Base-by-base conservation (phyloP, 1,140 invertebrate genomes). In the Drosophila quadrilineata region DNA sequence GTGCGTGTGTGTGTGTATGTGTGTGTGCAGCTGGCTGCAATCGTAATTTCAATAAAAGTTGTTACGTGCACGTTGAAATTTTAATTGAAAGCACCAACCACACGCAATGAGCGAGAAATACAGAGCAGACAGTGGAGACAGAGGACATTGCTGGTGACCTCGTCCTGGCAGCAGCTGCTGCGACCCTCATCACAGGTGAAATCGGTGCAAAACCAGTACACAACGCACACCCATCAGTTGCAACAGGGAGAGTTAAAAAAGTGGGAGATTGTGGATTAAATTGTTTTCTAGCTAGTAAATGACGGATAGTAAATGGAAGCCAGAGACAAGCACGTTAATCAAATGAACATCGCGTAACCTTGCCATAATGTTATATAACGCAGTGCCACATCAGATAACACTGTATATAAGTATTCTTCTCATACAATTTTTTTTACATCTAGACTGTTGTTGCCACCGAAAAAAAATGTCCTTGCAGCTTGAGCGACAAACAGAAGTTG, bases 41-140 rank as follows among this genome's bases (percentile, higher is more conserved):
- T 71, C 74, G 79, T 85, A 75, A 84, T 84, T 84, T 84, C 80
- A 85, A 84, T 84, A 84, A 84, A 84, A 84, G 62, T 84, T 85
- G 79, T 85, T 85, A 79, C 74, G 74, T 85, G 74, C 65, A 74
- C 79, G 79, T 75, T 84, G 79, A 74, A 84, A 84, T 85, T 84
- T 84, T 85, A 84, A 84, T 84, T 84, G 79, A 84, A 84, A 85
- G 79, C 64, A 60, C 79, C 70, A 74, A 64, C 74, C 73, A 45
- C 69, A 75, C 71, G 54, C 59, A 58, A 36, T 59, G 28, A 40
- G 63, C 72, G 63, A n/a, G n/a, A n/a, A n/a, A n/a, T n/a, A n/a
- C n/a, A n/a, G n/a, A n/a, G n/a, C n/a, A n/a, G n/a, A n/a, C n/a
- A n/a, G n/a, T n/a, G n/a, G n/a, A n/a, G n/a, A n/a, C n/a, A n/a